A percentile compares a stretch with the other conserved stretches of the same genome.
Evolutionary conservation across 1,140 invertebrate species (phyloP).

Genomic region (Drosophila oshimai): DNA sequence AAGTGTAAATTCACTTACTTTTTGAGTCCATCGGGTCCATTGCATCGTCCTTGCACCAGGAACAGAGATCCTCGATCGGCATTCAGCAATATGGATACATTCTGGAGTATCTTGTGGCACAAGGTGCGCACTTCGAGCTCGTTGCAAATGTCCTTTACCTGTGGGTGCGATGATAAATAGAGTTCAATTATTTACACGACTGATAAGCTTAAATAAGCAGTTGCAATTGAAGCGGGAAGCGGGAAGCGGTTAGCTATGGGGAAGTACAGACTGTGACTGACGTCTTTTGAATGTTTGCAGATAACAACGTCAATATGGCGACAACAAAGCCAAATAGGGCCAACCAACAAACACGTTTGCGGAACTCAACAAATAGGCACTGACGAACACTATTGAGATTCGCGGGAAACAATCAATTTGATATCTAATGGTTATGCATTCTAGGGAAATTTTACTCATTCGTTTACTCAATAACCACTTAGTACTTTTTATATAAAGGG

Average conservation of each 20-base stretch:
- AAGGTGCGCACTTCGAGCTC: constrained; percentile 95
- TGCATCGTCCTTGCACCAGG: constrained; percentile 91
- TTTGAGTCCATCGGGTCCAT: constrained; percentile 76
- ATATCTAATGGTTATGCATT: constrained; percentile 16
- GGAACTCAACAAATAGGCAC: constrained; percentile 27
- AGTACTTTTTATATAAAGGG: neutral
- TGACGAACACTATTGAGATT: constrained; percentile 25
- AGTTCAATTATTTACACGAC: constrained; percentile 1
- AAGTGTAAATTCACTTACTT: constrained; percentile 58
- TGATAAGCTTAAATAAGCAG: constrained; percentile 1
- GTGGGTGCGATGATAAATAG: neutral
- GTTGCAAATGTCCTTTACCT: constrained; percentile 98
- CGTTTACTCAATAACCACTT: neutral
- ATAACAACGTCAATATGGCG: constrained; percentile 63
- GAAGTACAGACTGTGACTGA: constrained; percentile 40
- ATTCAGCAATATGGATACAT: constrained; percentile 94
- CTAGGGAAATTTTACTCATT: neutral
- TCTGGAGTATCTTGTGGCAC: constrained; percentile 98
- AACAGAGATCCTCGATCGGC: constrained; percentile 97
- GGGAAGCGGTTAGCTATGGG: too few species aligned
- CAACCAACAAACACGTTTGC: constrained; percentile 31
- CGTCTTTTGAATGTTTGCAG: constrained; percentile 63
- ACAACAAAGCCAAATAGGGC: constrained; percentile 17
- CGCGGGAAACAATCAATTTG: constrained; percentile 22
- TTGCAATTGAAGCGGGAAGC: constrained; percentile 1